These are phyloP conservation scores for Ranitomeya imitator DNA, from an alignment of 2,113 vertebrate species.

Conservation along the genomic window DNA sequence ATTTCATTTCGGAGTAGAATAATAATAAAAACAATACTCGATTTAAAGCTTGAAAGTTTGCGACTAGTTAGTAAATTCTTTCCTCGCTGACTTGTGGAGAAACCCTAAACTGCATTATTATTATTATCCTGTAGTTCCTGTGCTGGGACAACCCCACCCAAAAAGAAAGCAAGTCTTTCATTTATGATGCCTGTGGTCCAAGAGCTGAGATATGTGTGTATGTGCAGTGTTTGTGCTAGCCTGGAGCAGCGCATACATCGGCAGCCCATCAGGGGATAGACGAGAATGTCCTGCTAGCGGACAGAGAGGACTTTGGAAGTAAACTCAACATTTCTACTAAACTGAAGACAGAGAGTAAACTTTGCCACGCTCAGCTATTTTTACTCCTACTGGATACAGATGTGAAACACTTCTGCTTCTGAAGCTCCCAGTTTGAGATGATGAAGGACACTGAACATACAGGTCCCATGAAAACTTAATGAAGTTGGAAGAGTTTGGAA, in stretches of 20 bases:
- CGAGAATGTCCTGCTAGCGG: conserved; percentile 67
- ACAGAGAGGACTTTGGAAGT: conserved; percentile 73
- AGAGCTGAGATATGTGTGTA: conserved; percentile 66
- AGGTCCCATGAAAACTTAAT: background rate
- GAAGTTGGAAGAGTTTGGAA: background rate
- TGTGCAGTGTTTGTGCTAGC: conserved; percentile 69
- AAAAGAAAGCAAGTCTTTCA: conserved; percentile 67
- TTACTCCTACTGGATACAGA: conserved; percentile 18
- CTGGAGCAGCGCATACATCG: conserved; percentile 73
- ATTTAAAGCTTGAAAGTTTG: conserved; percentile 5
- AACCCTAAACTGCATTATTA: conserved; percentile 33
- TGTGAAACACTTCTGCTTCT: background rate
- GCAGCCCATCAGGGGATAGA: conserved; percentile 66
- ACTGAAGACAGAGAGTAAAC: conserved; percentile 36
- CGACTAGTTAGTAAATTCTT: conserved; percentile 35
- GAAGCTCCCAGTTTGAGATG: background rate
- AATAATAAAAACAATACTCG: conserved; percentile 26
- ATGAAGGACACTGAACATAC: conserved; percentile 2
- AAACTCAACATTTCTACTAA: conserved; percentile 73
- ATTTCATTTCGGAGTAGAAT: conserved; percentile 34
- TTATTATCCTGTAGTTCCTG: conserved; percentile 39
- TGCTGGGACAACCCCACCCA: conserved; percentile 67
- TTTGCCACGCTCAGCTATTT: conserved; percentile 30
- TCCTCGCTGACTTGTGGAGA: conserved; percentile 23
- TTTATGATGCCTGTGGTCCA: conserved; percentile 69